These are phyloP conservation scores for Ferrisia virgata DNA, from an alignment of 2,888 invertebrate species.

Conservation along the genomic window DNA sequence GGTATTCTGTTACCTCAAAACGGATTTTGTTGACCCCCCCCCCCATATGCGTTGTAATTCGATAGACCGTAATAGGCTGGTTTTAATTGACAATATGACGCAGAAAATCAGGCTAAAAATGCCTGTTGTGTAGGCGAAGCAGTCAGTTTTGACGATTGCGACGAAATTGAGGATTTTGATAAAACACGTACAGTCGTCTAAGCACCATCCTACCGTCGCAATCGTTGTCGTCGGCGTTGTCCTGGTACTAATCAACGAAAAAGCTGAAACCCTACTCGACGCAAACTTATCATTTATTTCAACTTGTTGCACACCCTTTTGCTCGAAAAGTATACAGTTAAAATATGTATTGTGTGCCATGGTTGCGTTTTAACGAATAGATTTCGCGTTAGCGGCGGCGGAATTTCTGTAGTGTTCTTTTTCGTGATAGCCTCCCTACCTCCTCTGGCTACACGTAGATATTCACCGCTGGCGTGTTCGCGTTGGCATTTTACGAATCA, in stretches of 20 bases:
- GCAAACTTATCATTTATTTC: slow-evolving; percentile 29
- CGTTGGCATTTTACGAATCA: neutral
- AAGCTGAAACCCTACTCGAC: neutral
- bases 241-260: slow-evolving; percentile 24
- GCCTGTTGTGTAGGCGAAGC: too few species aligned
- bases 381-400: neutral
- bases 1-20: too few species aligned
- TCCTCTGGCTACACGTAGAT: neutral
- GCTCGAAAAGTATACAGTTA: neutral
- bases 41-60: too few species aligned
- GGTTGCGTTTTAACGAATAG: neutral
- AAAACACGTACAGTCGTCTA: slow-evolving; percentile 11
- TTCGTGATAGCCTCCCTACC: neutral
- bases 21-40: too few species aligned
- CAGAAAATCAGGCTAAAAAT: too few species aligned
- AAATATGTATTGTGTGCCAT: neutral
- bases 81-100: too few species aligned
- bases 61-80: too few species aligned
- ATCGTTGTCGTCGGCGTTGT: too few species aligned
- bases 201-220: too few species aligned
- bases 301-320: slow-evolving; percentile 21
- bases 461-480: neutral
- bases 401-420: neutral
- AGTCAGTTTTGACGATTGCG: neutral
- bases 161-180: slow-evolving; percentile 18